These are phyloP conservation scores for Chionis minor DNA, from an alignment of 2,113 vertebrate species.

Conservation along the genomic window DNA sequence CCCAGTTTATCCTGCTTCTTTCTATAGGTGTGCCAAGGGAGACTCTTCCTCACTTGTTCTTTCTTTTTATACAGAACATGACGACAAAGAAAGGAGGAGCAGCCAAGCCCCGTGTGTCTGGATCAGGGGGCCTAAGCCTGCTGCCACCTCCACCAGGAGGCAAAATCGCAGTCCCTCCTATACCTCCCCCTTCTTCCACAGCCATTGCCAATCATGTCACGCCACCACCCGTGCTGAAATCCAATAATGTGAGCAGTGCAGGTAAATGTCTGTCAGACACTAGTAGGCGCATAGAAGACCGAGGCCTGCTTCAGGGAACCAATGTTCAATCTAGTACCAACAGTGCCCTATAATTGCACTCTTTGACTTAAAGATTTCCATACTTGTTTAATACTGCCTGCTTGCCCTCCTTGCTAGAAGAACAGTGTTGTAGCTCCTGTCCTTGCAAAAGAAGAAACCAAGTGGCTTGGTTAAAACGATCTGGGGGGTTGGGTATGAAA, in stretches of 20 bases:
- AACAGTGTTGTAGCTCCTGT: not conserved
- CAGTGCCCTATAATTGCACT: not conserved
- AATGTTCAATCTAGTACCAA: accelerated
- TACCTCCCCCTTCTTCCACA: slow-evolving; percentile 77
- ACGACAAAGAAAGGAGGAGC: slow-evolving; percentile 83
- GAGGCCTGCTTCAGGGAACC: not conserved
- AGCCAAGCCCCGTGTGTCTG: slow-evolving; percentile 79
- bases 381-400: not conserved
- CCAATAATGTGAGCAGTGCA: slow-evolving; percentile 72
- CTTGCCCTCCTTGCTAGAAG: not conserved
- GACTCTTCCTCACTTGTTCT: not conserved
- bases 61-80: slow-evolving; percentile 74
- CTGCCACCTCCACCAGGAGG: slow-evolving; percentile 91
- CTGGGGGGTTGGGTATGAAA: not conserved
- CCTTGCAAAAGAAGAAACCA: not conserved
- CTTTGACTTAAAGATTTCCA: not conserved
- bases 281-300: not conserved
- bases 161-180: slow-evolving; percentile 80
- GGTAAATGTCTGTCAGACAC: slow-evolving; percentile 51
- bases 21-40: not conserved
- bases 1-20: not conserved
- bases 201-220: slow-evolving; percentile 78
- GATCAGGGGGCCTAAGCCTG: slow-evolving; percentile 83
- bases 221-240: slow-evolving; percentile 74
- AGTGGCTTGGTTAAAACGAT: not conserved